A percentile compares a stretch with the other conserved stretches of the same genome.
Evolutionary conservation across 2,113 vertebrate species (phyloP).

Genomic region (Poicephalus gulielmi): DNA sequence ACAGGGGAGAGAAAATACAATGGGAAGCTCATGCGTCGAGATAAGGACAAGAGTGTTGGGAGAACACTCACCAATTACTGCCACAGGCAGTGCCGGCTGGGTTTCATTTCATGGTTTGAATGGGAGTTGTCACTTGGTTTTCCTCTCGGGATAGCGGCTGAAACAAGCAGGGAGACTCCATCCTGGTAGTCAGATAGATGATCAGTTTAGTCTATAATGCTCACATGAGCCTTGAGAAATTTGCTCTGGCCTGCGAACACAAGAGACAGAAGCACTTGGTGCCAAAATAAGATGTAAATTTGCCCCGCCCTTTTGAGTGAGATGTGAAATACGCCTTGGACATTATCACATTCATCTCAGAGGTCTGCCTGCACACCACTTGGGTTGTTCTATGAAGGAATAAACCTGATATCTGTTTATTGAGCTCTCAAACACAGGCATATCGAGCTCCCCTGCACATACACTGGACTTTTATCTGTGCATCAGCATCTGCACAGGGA

Average conservation of each 20-base stretch:
- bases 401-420: neutral
- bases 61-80: neutral
- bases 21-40: no score
- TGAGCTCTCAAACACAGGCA: neutral
- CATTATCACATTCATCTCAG: rapidly evolving
- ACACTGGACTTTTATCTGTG: rapidly evolving
- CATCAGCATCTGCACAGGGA: neutral
- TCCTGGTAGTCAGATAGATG: neutral
- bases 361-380: neutral
- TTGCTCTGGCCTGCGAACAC: neutral
- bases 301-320: neutral
- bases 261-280: neutral
- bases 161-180: neutral
- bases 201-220: neutral
- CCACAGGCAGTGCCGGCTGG: neutral
- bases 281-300: constrained; percentile 30
- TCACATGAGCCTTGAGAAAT: neutral
- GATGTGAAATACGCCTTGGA: neutral
- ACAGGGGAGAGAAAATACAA: rapidly evolving
- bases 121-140: neutral
- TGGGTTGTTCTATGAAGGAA: neutral
- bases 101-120: neutral
- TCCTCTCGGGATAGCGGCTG: neutral
- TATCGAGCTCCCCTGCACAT: neutral
- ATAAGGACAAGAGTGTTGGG: neutral